Base-by-base conservation (phyloP, 2,113 vertebrate genomes). In the Tretioscincus oriximinensis region DNA sequence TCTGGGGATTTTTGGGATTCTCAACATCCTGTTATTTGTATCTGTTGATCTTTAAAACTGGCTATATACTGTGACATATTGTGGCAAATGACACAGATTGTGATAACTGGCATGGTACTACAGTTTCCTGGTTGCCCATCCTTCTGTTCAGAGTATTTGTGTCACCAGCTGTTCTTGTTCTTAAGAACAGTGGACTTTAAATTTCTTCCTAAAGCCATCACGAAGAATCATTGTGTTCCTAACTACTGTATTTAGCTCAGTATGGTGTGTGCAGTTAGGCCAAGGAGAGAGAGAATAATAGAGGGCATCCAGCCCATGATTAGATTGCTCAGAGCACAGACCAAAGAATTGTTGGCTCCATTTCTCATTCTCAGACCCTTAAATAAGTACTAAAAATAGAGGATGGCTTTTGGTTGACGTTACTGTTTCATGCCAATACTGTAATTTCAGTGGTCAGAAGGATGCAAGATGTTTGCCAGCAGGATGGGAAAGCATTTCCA, bases 261-360 rank as follows among this genome's bases (percentile, higher is more conserved):
- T 51, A 70, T 70, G 45, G 74, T 82, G 69, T 82, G 73, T 49
- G 28, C 22, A 51, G 21, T 31, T 45, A 14, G 31, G 66, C 67
- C 80, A 82, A 76, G 11, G 4, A 76, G 66, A 73, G 41, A 70
- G n/a, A 70, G 41, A 76, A 60, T 75, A 81, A 81, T 24, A 81
- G 49, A 74, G 47, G 47, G 26, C 65, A 68, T 18, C 26, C 73
- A 45, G 54, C 51, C 51, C 51, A 69, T 29, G 60, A 61, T n/a
- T 69, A 51, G 51, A 81, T 61, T 70, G 41, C 54, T 35, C n/a
- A 76, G 68, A 82, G 66, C 80, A 82, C 80, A 81, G 54, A 76
- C 58, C 80, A 70, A n/a, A 12, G 35, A 69, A n/a, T 70, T 28
- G 22, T 54, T 76, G 54, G 65, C 65, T 76, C n/a, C 21, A 2